phyloP scores from a whole-genome alignment of 2,888 invertebrate species.

The Dorcus parallelipipedus region DNA sequence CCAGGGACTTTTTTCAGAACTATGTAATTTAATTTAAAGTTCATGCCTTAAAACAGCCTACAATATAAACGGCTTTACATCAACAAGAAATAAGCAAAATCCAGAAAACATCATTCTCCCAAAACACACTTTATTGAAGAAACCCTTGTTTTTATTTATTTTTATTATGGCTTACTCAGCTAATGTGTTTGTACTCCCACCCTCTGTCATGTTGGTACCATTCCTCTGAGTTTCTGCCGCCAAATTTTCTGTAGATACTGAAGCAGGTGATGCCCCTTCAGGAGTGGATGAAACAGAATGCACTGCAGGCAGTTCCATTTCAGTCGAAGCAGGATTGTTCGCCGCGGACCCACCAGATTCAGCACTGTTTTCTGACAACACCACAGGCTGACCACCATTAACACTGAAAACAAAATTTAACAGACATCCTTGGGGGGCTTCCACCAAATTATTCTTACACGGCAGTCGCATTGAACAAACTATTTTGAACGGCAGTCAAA shows the following conservation, averaged over 20 bases:
- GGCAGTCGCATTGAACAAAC: slow-evolving; percentile 31
- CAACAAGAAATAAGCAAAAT: too few relatives aligned
- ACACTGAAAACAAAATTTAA: not conserved
- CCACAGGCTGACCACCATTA: slow-evolving; percentile 5
- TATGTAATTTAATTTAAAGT: too few relatives aligned
- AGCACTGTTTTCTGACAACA: not conserved
- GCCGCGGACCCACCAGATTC: not conserved
- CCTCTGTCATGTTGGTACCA: slow-evolving; percentile 19
- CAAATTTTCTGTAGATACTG: slow-evolving; percentile 36
- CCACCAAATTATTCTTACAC: slow-evolving; percentile 7
- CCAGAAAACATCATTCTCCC: too few relatives aligned
- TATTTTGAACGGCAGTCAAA: slow-evolving; percentile 40
- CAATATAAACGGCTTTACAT: too few relatives aligned
- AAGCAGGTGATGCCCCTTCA: slow-evolving; percentile 33
- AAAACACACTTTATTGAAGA: too few relatives aligned
- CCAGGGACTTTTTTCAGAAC: too few relatives aligned
- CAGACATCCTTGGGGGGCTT: not conserved
- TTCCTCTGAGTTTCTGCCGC: slow-evolving; percentile 27
- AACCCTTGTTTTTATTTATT: too few relatives aligned
- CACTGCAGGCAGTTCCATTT: slow-evolving; percentile 22
- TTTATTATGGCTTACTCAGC: slow-evolving; percentile 25
- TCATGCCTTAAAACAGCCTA: too few relatives aligned
- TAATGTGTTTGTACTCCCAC: slow-evolving; percentile 20
- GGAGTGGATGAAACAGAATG: slow-evolving; percentile 36
- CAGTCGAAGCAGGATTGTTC: slow-evolving; percentile 5